Evolutionary conservation across 2,797 vertebrate genomes (phyloP).

Genomic region (Scolopax rusticola): DNA sequence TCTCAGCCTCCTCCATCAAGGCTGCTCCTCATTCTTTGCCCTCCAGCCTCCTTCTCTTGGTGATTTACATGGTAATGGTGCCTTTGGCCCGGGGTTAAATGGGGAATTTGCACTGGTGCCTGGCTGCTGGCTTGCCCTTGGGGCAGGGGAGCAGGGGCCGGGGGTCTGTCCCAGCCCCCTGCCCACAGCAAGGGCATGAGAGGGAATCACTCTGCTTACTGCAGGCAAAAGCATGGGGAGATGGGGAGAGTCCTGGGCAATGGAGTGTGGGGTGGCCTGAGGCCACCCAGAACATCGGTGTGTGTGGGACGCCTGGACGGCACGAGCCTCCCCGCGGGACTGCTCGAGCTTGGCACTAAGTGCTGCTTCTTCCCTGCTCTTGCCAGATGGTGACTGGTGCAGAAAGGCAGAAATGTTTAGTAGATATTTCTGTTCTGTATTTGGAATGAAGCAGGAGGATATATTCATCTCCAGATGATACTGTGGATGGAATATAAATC

Average conservation of each 20-base stretch:
- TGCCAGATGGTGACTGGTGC: conserved; percentile 74
- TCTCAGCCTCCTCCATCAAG: not conserved
- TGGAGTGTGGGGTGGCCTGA: not conserved
- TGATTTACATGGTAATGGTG: conserved; percentile 38
- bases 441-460: conserved; percentile 74
- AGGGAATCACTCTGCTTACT: not conserved
- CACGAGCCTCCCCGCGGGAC: not conserved
- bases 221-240: not conserved
- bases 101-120: not conserved
- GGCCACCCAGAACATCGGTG: fast-evolving
- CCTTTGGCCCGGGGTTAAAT: not conserved
- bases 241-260: not conserved
- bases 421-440: conserved; percentile 75
- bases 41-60: not conserved
- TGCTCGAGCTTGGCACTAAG: not conserved
- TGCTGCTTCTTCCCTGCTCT: not conserved
- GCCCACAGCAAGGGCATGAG: not conserved
- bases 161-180: not conserved
- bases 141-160: not conserved
- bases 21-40: not conserved
- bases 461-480: conserved; percentile 75
- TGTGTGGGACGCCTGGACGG: fast-evolving
- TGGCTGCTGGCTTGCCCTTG: not conserved
- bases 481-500: conserved; percentile 75
- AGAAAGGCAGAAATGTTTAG: conserved; percentile 76